These are phyloP conservation scores for Coelopa pilipes DNA, from an alignment of 2,888 invertebrate species.

Conservation along the genomic window DNA sequence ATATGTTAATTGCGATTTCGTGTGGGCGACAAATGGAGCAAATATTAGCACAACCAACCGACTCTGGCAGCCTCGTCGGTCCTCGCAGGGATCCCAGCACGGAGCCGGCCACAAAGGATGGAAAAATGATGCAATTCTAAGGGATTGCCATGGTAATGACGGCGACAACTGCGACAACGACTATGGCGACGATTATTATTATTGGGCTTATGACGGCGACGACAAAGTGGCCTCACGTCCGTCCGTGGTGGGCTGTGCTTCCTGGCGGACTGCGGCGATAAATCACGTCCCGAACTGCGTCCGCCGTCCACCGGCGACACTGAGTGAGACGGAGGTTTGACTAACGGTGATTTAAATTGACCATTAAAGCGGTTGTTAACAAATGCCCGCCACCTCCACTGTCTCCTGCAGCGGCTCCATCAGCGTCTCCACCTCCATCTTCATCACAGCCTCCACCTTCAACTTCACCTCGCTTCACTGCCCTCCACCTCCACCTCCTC, in stretches of 20 bases:
- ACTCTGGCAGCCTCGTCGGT: background rate
- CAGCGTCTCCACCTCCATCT: background rate
- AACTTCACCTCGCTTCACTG: background rate
- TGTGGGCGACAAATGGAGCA: constrained; percentile 43
- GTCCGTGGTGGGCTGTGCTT: too few relatives aligned
- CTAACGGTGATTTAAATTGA: background rate
- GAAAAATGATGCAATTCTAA: background rate
- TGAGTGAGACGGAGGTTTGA: background rate
- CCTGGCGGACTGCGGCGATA: too few relatives aligned
- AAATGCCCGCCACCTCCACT: background rate
- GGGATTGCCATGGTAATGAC: background rate
- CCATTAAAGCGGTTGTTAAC: constrained; percentile 7
- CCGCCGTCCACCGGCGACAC: too few relatives aligned
- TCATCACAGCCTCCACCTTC: background rate
- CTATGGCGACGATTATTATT: background rate
- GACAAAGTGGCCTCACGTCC: constrained; percentile 5
- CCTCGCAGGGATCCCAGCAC: background rate
- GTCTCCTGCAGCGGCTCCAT: background rate
- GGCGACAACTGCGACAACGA: background rate
- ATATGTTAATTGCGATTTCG: constrained; percentile 32
- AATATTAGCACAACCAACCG: constrained; percentile 35
- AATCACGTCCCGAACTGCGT: too few relatives aligned
- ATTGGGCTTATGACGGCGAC: background rate
- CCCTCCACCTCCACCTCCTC: background rate
- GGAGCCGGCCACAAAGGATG: background rate